These are phyloP conservation scores for Omphaloscelis lunosa DNA, from an alignment of 2,888 invertebrate species.

Conservation along the genomic window DNA sequence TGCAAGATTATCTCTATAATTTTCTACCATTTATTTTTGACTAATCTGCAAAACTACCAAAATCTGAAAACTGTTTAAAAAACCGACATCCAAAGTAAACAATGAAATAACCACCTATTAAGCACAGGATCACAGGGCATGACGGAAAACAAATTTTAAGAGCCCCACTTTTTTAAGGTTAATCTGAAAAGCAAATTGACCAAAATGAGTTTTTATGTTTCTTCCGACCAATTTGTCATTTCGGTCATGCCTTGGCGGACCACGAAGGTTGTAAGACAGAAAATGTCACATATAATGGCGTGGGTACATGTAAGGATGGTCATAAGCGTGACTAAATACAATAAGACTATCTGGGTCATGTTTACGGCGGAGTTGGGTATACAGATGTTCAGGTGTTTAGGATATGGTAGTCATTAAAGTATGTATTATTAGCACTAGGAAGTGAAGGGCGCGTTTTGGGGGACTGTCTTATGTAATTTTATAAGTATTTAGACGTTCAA, in stretches of 20 bases:
- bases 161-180: constrained; percentile 37
- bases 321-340: constrained; percentile 55
- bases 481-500: too few relatives aligned
- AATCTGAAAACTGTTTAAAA: neutral
- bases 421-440: too few relatives aligned
- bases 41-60: neutral
- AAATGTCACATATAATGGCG: constrained; percentile 50
- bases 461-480: too few relatives aligned
- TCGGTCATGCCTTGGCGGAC: constrained; percentile 45
- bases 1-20: neutral
- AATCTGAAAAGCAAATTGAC: constrained; percentile 48
- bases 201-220: constrained; percentile 47
- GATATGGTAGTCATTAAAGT: too few relatives aligned
- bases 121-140: constrained; percentile 30
- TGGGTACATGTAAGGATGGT: neutral
- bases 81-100: neutral
- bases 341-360: constrained; percentile 49
- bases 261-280: constrained; percentile 59
- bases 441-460: too few relatives aligned
- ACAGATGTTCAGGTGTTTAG: neutral
- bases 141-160: constrained; percentile 18
- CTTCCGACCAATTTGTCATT: constrained; percentile 55
- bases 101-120: neutral
- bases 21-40: neutral
- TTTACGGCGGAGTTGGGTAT: constrained; percentile 14